Conservation (phyloP, 2,797 vertebrate species). For the Catostomus latipinnis region DNA sequence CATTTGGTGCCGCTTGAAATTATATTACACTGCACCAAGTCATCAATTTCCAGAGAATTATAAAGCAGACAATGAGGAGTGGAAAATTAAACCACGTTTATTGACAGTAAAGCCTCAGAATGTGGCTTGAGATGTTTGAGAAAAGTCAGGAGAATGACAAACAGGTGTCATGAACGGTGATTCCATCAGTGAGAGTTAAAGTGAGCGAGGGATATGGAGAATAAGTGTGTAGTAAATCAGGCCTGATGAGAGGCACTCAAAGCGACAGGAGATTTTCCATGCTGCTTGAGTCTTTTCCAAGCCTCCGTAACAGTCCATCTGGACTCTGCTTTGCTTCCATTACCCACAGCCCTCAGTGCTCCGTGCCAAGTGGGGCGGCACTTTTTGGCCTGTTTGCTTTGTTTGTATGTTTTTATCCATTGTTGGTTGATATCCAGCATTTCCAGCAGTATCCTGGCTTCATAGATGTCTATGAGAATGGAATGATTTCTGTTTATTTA, state of each 20-base stretch:
- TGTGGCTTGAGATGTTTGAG: neutral
- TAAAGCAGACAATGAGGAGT: neutral
- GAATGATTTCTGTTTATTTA: constrained; percentile 1
- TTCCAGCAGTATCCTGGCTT: neutral
- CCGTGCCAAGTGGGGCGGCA: constrained; percentile 19
- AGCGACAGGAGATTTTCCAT: constrained; percentile 22
- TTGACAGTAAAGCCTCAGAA: constrained; percentile 12
- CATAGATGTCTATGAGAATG: neutral
- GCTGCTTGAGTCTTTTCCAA: constrained; percentile 29
- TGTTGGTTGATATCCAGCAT: neutral
- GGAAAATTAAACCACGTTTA: constrained; percentile 1
- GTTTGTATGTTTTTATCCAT: constrained; percentile 25
- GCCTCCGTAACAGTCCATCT: constrained; percentile 9
- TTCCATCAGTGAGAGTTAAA: constrained; percentile 34
- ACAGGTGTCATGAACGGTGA: constrained; percentile 22
- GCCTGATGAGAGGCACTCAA: constrained; percentile 30
- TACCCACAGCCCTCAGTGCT: constrained; percentile 13
- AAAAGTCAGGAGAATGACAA: neutral
- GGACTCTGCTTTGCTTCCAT: constrained; percentile 28
- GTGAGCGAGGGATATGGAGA: constrained; percentile 9
- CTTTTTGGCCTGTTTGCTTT: constrained; percentile 26
- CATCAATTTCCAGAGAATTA: neutral
- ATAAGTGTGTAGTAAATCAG: constrained; percentile 16
- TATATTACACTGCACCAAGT: neutral
- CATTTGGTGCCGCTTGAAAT: neutral